Base-by-base conservation (phyloP, 2,888 invertebrate genomes). In the Agrilus cyanescens region DNA sequence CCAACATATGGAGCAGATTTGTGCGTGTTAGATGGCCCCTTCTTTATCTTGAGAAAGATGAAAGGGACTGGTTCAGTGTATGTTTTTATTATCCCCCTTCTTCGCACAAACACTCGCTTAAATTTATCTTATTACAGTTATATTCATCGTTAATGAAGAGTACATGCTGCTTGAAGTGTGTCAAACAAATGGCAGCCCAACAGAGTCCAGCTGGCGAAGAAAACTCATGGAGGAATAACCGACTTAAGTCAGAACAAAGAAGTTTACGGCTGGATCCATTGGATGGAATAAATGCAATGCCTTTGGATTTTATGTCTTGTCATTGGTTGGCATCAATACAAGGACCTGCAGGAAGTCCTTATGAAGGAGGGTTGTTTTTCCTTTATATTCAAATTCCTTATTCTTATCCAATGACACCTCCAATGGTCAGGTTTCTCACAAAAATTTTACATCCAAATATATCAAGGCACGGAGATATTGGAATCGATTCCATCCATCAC, bases 251-350 rank as follows among this genome's bases (percentile, higher is more conserved):
- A 50, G 93, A 93, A 66, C 72, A 88, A 15, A 56, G 67, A 71
- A 75, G 76, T 63, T 61, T 84, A 53, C 72, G 78, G 50, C 76
- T 75, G 47, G 88, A 89, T 60, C 88, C 88, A 3, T 85, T 87
- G 0, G 88, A 89, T 58, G 89, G 89, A 2, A 88, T 90, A 44
- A 78, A 83, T 57, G 89, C 88, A 2, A 75, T 77, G 12, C 88
- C 89, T 0, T 67, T 90, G 37, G 89, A 90, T 67, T 70, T 75
- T 47, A 76, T 80, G 65, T 84, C 82, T 57, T 86, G 84, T 58
- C 90, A 93, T 66, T 95, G 94, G 94, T 90, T 93, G 67, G 94
- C 94, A 2, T 84, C 85, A 41, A 87, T 95, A 56, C 80, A 85
- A 16, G 95, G 94, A 0, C 94, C 95, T 7, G 80, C 81, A 25